These are phyloP conservation scores for Tipula helvola DNA, from an alignment of 2,888 invertebrate genomes.

Conservation along the genomic window DNA sequence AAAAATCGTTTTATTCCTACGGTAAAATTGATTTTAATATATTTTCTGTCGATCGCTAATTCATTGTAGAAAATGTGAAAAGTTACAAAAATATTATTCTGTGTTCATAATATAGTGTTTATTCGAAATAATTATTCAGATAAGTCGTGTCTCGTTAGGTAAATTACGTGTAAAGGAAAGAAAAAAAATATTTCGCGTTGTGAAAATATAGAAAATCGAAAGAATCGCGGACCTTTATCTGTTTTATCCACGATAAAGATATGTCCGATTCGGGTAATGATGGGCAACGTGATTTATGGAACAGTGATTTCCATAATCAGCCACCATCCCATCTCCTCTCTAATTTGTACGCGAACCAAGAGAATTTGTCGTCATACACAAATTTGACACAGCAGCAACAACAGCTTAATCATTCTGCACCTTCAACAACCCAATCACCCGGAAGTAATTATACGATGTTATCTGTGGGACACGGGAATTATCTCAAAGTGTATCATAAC, in stretches of 20 bases:
- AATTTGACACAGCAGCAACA: background rate
- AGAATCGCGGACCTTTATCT: background rate
- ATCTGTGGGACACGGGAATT: conserved; percentile 33
- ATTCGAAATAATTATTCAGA: background rate
- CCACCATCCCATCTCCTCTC: background rate
- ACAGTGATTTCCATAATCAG: conserved; percentile 4
- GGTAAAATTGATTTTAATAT: background rate
- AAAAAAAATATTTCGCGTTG: background rate
- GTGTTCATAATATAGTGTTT: background rate
- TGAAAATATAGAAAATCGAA: background rate
- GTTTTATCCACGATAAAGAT: background rate
- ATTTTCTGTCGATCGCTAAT: background rate
- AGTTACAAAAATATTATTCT: background rate
- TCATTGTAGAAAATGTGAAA: background rate
- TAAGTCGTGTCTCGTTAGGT: background rate
- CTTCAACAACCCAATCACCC: conserved; percentile 15
- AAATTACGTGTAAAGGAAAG: conserved; percentile 6
- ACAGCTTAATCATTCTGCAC: background rate
- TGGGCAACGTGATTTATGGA: background rate
- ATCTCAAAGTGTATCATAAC: conserved; percentile 33
- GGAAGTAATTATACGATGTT: conserved; percentile 31
- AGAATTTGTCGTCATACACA: background rate
- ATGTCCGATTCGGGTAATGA: background rate
- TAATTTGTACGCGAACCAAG: background rate
- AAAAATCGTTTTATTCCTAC: background rate